phyloP scores from a whole-genome alignment of 2,797 vertebrate species.

The Semaprochilodus insignis region DNA sequence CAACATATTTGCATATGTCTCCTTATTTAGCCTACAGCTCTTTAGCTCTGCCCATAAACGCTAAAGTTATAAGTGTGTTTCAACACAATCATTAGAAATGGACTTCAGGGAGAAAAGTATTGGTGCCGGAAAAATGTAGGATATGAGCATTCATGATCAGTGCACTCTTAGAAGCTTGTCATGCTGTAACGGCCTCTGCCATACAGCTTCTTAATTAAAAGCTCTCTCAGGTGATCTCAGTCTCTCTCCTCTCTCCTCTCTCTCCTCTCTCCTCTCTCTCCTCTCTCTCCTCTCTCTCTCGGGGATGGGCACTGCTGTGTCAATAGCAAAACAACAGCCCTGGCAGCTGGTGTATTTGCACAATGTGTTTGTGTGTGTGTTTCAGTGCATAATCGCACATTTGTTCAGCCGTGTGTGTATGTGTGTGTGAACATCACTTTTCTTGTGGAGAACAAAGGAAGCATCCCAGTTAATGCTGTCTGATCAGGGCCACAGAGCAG shows the following conservation, averaged over 20 bases:
- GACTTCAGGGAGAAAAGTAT: no score
- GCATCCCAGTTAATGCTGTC: slow-evolving; percentile 41
- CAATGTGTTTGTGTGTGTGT: slow-evolving; percentile 59
- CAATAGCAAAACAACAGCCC: slow-evolving; percentile 75
- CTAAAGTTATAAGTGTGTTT: no score
- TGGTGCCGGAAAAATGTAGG: no score
- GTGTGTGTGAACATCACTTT: slow-evolving; percentile 28
- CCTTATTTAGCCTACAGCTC: no score
- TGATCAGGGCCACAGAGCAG: slow-evolving; percentile 31
- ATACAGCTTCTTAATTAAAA: slow-evolving; percentile 51
- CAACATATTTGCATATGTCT: no score
- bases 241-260: slow-evolving; percentile 53
- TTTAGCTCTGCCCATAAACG: no score
- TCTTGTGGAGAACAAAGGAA: slow-evolving; percentile 34
- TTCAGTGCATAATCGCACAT: slow-evolving; percentile 58
- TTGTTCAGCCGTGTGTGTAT: slow-evolving; percentile 51
- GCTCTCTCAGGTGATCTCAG: slow-evolving; percentile 48
- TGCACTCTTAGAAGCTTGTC: no score
- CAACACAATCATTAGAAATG: no score
- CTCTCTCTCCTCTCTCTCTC: slow-evolving; percentile 64
- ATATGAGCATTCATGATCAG: no score
- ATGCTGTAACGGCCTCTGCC: slow-evolving; percentile 20
- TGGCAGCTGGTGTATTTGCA: slow-evolving; percentile 73
- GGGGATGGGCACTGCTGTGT: slow-evolving; percentile 61
- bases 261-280: slow-evolving; percentile 38